phyloP scores from a whole-genome alignment of 53 echinoderm and acorn worm species.

The Luidia sarsii region DNA sequence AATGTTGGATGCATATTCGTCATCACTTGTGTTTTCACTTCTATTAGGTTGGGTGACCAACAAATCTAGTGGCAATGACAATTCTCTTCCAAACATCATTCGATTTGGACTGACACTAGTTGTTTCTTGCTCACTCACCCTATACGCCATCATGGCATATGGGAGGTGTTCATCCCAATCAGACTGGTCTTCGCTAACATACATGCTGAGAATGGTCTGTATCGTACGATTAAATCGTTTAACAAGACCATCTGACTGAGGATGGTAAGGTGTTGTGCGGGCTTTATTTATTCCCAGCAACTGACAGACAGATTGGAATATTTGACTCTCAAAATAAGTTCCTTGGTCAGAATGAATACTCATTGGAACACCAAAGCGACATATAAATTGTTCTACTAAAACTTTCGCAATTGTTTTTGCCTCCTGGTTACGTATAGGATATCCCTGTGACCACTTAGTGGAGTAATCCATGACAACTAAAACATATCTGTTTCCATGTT shows the following conservation, averaged over 20 bases:
- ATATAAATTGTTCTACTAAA: slow-evolving; percentile 13
- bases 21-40: neutral
- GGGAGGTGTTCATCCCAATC: slow-evolving; percentile 4
- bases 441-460: slow-evolving; percentile 49
- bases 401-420: slow-evolving; percentile 23
- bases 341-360: slow-evolving; percentile 55
- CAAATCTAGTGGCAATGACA: slow-evolving; percentile 39
- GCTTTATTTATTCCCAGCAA: slow-evolving; percentile 44
- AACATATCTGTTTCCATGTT: slow-evolving; percentile 1
- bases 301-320: slow-evolving; percentile 16
- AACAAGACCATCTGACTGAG: slow-evolving; percentile 20
- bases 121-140: slow-evolving; percentile 31
- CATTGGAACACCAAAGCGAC: neutral
- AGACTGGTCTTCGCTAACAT: slow-evolving; percentile 23
- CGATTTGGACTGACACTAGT: slow-evolving; percentile 28
- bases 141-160: slow-evolving; percentile 38
- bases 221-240: slow-evolving; percentile 33
- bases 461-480: slow-evolving; percentile 10
- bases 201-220: slow-evolving; percentile 35
- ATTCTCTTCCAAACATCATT: slow-evolving; percentile 56
- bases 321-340: slow-evolving; percentile 23
- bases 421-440: slow-evolving; percentile 16
- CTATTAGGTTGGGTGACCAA: neutral
- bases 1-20: neutral
- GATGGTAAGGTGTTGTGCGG: slow-evolving; percentile 36